Conservation (phyloP, 92 coral and sea anemone genomes). For the Chrysogorgia sp. region DNA sequence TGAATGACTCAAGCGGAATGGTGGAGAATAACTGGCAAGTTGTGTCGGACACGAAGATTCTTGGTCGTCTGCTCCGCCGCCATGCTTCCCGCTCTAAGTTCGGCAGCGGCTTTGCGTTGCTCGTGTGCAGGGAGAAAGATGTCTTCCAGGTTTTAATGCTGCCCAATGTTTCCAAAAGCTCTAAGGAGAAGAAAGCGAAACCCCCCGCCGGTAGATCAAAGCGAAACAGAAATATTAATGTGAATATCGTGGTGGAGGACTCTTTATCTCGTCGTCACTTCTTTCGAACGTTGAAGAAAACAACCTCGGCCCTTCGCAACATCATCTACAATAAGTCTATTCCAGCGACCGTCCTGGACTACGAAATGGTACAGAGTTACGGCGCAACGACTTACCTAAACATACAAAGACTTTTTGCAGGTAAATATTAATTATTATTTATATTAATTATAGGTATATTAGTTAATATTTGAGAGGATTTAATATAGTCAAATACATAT, state of each 20-base stretch:
- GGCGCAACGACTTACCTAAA: slow-evolving; percentile 72
- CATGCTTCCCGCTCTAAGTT: not conserved
- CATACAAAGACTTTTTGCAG: slow-evolving; percentile 67
- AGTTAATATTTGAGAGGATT: too few species aligned
- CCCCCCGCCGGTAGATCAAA: not conserved
- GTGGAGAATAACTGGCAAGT: too few species aligned
- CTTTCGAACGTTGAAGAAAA: slow-evolving; percentile 72
- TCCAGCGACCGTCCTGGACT: slow-evolving; percentile 73
- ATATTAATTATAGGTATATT: too few species aligned
- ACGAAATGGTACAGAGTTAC: slow-evolving; percentile 80
- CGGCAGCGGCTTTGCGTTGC: not conserved
- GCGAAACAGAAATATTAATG: slow-evolving; percentile 42
- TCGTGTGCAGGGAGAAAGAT: not conserved
- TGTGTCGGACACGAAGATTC: too few species aligned
- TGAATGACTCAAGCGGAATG: too few species aligned
- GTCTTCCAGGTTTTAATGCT: not conserved
- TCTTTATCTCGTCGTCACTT: slow-evolving; percentile 84
- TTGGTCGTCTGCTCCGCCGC: not conserved
- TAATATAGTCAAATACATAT: too few species aligned
- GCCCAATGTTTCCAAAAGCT: not conserved
- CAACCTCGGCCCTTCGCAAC: slow-evolving; percentile 67
- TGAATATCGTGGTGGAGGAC: slow-evolving; percentile 82
- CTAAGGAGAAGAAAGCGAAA: too few species aligned
- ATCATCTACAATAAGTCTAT: slow-evolving; percentile 51
- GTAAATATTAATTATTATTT: too few species aligned